A percentile compares a stretch with the other conserved stretches of the same genome.
Conservation (phyloP, 2,888 invertebrate species). For the Tupiocoris notatus region DNA sequence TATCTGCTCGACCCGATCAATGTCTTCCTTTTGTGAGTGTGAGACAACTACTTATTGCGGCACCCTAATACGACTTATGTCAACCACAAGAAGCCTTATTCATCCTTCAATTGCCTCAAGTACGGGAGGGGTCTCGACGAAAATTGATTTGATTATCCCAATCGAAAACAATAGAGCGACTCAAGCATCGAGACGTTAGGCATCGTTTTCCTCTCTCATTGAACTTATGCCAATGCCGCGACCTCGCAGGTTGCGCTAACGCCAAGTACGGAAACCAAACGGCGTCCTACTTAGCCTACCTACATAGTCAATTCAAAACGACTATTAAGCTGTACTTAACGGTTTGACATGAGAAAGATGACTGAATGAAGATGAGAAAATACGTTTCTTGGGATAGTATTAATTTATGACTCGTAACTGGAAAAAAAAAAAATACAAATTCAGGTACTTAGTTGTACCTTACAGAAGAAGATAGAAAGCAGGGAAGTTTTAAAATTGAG, state of each 20-base stretch:
- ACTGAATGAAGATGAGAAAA: no score
- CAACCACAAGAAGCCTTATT: not conserved
- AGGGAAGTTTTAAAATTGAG: no score
- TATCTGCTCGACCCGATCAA: not conserved
- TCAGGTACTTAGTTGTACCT: no score
- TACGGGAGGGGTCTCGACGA: not conserved
- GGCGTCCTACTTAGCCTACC: not conserved
- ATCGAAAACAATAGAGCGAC: not conserved
- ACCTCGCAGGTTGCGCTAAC: not conserved
- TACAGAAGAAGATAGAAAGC: no score
- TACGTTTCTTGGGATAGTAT: no score
- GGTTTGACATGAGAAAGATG: no score
- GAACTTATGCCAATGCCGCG: not conserved
- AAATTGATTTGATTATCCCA: not conserved
- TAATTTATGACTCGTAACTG: no score
- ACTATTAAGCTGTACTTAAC: no score
- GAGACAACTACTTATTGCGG: not conserved
- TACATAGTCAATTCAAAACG: no score
- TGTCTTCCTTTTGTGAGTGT: not conserved
- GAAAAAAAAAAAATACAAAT: no score
- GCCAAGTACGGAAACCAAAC: not conserved
- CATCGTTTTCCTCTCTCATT: not conserved
- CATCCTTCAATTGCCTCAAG: not conserved
- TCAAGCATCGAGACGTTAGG: not conserved
- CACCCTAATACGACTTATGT: not conserved